A percentile compares a stretch with the other conserved stretches of the same genome.
Evolutionary conservation across 2,888 invertebrate species (phyloP).

Genomic region (Meganola albula): DNA sequence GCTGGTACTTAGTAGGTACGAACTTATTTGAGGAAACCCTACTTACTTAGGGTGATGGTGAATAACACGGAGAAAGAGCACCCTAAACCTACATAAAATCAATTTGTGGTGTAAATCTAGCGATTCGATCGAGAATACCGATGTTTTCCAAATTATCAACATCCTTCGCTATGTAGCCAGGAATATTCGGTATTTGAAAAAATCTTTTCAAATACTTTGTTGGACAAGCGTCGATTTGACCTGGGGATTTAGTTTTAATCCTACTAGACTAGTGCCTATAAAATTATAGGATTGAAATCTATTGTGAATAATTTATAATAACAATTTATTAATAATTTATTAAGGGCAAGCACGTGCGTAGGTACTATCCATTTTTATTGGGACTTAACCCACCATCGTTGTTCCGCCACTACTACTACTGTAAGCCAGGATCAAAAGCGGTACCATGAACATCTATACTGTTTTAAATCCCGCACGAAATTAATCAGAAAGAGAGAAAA

Average conservation of each 20-base stretch:
- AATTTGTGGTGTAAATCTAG: slow-evolving; percentile 74
- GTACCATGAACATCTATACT: no score
- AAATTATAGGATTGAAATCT: slow-evolving; percentile 12
- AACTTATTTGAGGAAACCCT: no score
- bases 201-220: slow-evolving; percentile 39
- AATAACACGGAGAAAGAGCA: slow-evolving; percentile 31
- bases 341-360: no score
- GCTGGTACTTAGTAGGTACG: no score
- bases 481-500: no score
- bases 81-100: slow-evolving; percentile 58
- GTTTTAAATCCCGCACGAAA: no score
- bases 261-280: slow-evolving; percentile 18
- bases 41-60: no score
- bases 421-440: no score
- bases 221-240: slow-evolving; percentile 21
- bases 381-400: no score
- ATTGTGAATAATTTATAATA: slow-evolving; percentile 15
- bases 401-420: no score
- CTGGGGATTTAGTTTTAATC: slow-evolving; percentile 27
- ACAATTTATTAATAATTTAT: no score
- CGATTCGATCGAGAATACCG: slow-evolving; percentile 67
- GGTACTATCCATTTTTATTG: no score
- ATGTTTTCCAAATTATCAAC: slow-evolving; percentile 70
- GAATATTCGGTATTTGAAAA: slow-evolving; percentile 59
- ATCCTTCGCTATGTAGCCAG: slow-evolving; percentile 58